Evolutionary conservation across 2,113 vertebrate species (phyloP).

Genomic region (Aix galericulata): DNA sequence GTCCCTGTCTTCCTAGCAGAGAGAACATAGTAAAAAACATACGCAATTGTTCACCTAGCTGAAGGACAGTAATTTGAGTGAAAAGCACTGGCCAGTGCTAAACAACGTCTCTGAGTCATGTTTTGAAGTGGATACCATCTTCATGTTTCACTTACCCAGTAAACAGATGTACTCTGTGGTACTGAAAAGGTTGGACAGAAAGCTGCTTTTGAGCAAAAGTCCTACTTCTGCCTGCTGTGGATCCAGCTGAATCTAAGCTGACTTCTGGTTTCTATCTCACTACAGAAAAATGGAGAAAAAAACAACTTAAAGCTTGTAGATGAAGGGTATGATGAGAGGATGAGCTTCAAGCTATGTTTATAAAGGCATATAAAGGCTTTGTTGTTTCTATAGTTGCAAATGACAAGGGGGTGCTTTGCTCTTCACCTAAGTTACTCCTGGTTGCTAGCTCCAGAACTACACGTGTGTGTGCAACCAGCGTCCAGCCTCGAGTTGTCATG

Average conservation of each 20-base stretch:
- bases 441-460: neutral
- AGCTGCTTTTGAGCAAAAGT: neutral
- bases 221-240: neutral
- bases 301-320: neutral
- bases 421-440: neutral
- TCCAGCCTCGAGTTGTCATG: neutral
- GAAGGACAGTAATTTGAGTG: neutral
- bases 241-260: neutral
- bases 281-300: neutral
- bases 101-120: neutral
- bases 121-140: neutral
- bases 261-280: neutral
- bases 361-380: neutral
- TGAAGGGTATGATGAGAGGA: neutral
- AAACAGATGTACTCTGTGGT: neutral
- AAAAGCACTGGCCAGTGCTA: neutral
- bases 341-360: neutral
- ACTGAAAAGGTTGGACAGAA: neutral
- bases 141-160: neutral
- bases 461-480: fast-evolving
- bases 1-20: neutral
- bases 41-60: neutral
- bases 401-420: neutral
- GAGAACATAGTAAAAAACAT: neutral
- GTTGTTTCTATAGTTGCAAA: neutral